Evolutionary conservation across 2,888 invertebrate genomes (phyloP).

Genomic region (Choristoneura rosaceana): DNA sequence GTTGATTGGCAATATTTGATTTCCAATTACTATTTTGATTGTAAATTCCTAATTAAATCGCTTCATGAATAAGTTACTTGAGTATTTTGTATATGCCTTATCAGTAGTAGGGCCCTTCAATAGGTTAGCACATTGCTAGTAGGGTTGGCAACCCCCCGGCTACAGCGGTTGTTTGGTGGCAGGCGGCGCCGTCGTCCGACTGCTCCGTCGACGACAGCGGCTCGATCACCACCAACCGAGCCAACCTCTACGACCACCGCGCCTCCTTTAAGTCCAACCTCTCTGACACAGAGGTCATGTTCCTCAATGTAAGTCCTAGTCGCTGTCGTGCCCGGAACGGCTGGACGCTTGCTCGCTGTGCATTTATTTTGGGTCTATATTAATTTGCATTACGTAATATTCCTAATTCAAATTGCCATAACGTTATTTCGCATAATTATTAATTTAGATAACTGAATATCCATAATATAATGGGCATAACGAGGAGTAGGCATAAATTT

Average conservation of each 20-base stretch:
- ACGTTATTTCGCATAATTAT: too few species aligned
- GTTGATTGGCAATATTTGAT: too few species aligned
- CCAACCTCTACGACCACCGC: conserved; percentile 90
- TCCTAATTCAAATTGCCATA: too few species aligned
- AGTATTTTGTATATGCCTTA: neutral
- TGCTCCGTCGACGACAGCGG: conserved; percentile 88
- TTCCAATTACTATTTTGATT: too few species aligned
- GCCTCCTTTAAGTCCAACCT: conserved; percentile 95
- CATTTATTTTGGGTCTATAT: too few species aligned
- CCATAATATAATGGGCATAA: too few species aligned
- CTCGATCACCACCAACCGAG: conserved; percentile 92
- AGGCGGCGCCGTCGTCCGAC: conserved; percentile 88
- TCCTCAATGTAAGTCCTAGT: conserved; percentile 91
- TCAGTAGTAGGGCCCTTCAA: neutral
- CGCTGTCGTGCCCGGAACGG: conserved; percentile 45
- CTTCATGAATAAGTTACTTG: too few species aligned
- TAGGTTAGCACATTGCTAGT: neutral
- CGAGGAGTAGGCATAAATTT: too few species aligned
- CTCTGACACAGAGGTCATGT: conserved; percentile 97
- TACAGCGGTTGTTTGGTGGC: conserved; percentile 63
- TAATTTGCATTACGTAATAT: too few species aligned
- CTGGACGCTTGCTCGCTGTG: conserved; percentile 12
- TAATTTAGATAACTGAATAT: too few species aligned
- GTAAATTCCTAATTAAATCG: too few species aligned
- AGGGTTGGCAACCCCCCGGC: conserved; percentile 15